phyloP scores from a whole-genome alignment of 2,113 vertebrate genomes.

The Corydoras maculifer region DNA sequence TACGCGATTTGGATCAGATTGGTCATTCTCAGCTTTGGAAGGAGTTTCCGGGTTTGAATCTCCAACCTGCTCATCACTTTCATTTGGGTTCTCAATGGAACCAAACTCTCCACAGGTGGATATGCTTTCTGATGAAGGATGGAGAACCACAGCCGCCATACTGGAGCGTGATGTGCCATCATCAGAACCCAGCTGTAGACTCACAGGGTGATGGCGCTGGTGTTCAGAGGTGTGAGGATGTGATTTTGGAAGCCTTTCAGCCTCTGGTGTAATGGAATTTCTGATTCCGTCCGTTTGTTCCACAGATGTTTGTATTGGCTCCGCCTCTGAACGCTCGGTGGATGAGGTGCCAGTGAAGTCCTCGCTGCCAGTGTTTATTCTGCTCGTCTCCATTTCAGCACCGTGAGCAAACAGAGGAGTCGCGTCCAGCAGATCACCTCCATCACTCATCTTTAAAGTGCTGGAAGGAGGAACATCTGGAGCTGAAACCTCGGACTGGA shows the following conservation, averaged over 20 bases:
- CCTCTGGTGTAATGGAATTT: too few species aligned
- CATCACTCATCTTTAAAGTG: not conserved
- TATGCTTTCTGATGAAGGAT: too few species aligned
- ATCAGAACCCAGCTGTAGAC: too few species aligned
- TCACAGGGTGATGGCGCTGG: too few species aligned
- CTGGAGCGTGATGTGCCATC: too few species aligned
- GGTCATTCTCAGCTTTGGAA: not conserved
- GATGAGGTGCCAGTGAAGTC: not conserved
- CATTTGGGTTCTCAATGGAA: too few species aligned
- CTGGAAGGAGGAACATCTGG: not conserved
- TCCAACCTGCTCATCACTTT: too few species aligned
- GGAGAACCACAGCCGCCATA: too few species aligned
- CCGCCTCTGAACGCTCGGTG: not conserved
- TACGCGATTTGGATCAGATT: too few species aligned
- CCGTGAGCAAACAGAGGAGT: not conserved
- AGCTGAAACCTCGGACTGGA: not conserved
- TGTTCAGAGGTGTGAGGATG: too few species aligned
- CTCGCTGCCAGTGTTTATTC: not conserved
- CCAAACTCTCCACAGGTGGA: too few species aligned
- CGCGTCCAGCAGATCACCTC: not conserved
- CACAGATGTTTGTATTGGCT: not conserved
- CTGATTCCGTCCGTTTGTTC: not conserved
- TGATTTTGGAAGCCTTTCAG: too few species aligned
- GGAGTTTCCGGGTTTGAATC: not conserved
- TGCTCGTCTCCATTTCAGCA: conserved; percentile 7